A percentile compares a stretch with the other conserved stretches of the same genome.
Conservation (phyloP, 1,140 invertebrate genomes). For the Tetragnatha versicolor region DNA sequence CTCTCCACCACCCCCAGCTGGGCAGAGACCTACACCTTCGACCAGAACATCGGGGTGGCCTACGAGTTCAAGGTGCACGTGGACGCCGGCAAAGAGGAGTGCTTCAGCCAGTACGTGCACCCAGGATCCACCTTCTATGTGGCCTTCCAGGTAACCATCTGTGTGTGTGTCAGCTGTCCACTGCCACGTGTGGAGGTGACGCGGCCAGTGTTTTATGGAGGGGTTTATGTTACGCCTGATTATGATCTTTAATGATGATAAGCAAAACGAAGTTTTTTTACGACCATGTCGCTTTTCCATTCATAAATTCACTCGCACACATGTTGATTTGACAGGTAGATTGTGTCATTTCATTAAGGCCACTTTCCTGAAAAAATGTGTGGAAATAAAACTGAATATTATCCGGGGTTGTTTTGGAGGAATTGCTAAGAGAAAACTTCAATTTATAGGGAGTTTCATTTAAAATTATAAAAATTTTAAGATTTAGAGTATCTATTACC, state of each 20-base stretch:
- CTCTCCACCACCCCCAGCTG: background rate
- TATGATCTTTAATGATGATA: too few relatives aligned
- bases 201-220: background rate
- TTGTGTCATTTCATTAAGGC: too few relatives aligned
- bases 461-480: too few relatives aligned
- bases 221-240: too few relatives aligned
- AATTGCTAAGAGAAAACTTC: too few relatives aligned
- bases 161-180: background rate
- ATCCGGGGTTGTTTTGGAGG: too few relatives aligned
- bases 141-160: conserved; percentile 80
- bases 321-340: too few relatives aligned
- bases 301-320: too few relatives aligned
- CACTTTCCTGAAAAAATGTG: too few relatives aligned
- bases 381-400: too few relatives aligned
- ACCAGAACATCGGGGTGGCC: conserved; percentile 76
- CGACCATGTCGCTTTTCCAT: background rate
- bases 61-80: conserved; percentile 96
- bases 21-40: conserved; percentile 52
- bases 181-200: conserved; percentile 38
- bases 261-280: background rate
- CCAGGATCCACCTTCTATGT: conserved; percentile 91
- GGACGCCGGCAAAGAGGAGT: conserved; percentile 92
- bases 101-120: conserved; percentile 92
- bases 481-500: too few relatives aligned
- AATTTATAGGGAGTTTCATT: too few relatives aligned